Conservation (phyloP, 1,140 invertebrate species). For the Zaprionus ghesquierei region DNA sequence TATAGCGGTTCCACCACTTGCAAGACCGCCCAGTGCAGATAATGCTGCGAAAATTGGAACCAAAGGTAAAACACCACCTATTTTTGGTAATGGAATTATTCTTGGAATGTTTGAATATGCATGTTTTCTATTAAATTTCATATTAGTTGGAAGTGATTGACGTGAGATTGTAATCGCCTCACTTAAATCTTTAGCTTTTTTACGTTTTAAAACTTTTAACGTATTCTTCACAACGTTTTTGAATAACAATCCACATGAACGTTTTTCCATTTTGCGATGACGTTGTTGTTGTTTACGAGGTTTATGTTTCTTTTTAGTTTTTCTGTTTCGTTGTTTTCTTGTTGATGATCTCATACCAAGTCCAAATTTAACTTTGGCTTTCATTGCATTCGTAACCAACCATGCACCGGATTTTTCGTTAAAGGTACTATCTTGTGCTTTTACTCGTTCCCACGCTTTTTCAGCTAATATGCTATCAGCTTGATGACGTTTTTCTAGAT, state of each 20-base stretch:
- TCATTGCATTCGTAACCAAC: constrained; percentile 41
- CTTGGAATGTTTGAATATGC: constrained; percentile 49
- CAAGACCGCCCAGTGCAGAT: constrained; percentile 46
- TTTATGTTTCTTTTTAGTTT: not conserved
- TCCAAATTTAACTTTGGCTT: constrained; percentile 41
- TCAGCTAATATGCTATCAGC: constrained; percentile 79
- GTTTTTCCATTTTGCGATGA: not conserved
- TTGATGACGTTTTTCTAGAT: constrained; percentile 57
- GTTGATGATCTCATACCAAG: constrained; percentile 17
- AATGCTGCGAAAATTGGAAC: constrained; percentile 79
- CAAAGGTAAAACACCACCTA: constrained; percentile 67
- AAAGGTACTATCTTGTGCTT: constrained; percentile 67
- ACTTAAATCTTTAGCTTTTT: not conserved
- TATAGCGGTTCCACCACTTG: constrained; percentile 48
- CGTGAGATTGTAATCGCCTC: constrained; percentile 15
- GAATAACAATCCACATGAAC: not conserved
- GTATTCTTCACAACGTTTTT: constrained; percentile 26
- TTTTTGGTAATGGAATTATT: constrained; percentile 74
- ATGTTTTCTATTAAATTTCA: constrained; percentile 20
- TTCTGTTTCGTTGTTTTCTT: constrained; percentile 18
- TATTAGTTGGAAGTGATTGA: not conserved
- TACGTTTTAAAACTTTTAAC: not conserved
- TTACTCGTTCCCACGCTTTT: constrained; percentile 77
- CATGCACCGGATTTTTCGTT: constrained; percentile 17
- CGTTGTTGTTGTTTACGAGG: not conserved